Evolutionary conservation across 2,113 vertebrate species (phyloP), one percentile per base, ranked within the genome.

Genomic region (Romanogobio albipinnatus): DNA sequence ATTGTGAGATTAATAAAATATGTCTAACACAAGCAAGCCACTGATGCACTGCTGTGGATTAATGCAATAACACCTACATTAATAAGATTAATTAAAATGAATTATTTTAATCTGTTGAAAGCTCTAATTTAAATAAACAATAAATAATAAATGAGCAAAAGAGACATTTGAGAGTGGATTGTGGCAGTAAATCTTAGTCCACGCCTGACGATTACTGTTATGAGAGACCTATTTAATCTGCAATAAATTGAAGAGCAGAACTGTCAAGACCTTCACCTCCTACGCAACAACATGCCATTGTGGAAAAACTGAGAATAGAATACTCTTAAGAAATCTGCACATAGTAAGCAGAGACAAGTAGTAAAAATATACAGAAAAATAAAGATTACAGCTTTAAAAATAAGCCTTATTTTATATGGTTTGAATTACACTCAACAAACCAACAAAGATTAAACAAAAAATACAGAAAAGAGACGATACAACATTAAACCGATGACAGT

Each of bases 261-360:
- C 77, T 62, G 79, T 84, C 71, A 76, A 62, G 39, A 87, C 77
- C 61, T 81, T 84, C 53, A 70, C 75, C 80, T 56, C 70, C 84
- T 33, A 85, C 70, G 33, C 47, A 61, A 51, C 33, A 64, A 26
- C 26, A 80, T 66, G 33, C 5, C 17, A 26, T 24, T 19, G 17
- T 17, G 43, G 47, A 79, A 75, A 76, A 62, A 26, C 58, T 24
- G 8, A 76, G 51, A 84, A 75, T 78, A 82, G 62, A 82, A 73
- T 64, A 84, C 82, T 33, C 53, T 45, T 13, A 62, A 24, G 15
- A 82, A 86, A 89, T 82, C 53, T 80, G 33, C 61, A 59, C 33
- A 43, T 49, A 86, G 80, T 59, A 84, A 70, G 53, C 33, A 36
- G 9, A 39, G 76, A n/a, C 9, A 3, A 59, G 53, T 8, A 14